Base-by-base conservation (phyloP, 2,113 vertebrate species). In the Seriola quinqueradiata region DNA sequence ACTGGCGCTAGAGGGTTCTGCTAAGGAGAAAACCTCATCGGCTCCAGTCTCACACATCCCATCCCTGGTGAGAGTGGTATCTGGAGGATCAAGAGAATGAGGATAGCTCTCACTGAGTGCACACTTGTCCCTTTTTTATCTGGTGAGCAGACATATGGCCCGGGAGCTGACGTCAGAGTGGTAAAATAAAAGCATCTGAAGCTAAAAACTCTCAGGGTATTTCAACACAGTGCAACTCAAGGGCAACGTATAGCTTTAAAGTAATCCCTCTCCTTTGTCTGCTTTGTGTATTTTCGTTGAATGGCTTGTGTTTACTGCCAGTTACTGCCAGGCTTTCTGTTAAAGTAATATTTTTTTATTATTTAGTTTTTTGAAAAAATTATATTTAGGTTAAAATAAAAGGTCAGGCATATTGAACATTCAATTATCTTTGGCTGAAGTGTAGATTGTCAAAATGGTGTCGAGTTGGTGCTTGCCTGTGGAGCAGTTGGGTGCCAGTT, bases 101-200 rank as follows among this genome's bases (percentile, higher is more conserved):
- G 66, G 75, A 79, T 69, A 83, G 40, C 64, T 57, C 46, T 76
- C 57, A 78, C 77, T 42, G 13, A 32, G 54, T 64, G 38, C 68
- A 63, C 76, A 85, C 83, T 77, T 81, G 84, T 89, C 50, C 58
- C 13, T 61, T 67, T 52, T 87, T 87, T 82, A 78, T 88, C 77
- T 84, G 59, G 75, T 25, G 57, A 83, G 84, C 75, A 83, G 66
- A 82, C 69, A 78, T 84, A 64, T 83, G 80, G 66, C 82, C 36
- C 2, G 32, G 57, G 60, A 80, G 42, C 44, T 83, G 82, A 88
- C 63, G 66, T 82, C 79, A 76, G 11, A 65, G 48, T 11, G 42
- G 42, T 76, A 77, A 79, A 81, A 69, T 69, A 48, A 80, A 82
- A 86, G 63, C 32, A 36, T 75, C 44, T 71, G 19, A 75, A 79